Evolutionary conservation across 1,140 invertebrate species (phyloP), one percentile per base, ranked within the genome.

Genomic region (Mizuhopecten yessoensis): DNA sequence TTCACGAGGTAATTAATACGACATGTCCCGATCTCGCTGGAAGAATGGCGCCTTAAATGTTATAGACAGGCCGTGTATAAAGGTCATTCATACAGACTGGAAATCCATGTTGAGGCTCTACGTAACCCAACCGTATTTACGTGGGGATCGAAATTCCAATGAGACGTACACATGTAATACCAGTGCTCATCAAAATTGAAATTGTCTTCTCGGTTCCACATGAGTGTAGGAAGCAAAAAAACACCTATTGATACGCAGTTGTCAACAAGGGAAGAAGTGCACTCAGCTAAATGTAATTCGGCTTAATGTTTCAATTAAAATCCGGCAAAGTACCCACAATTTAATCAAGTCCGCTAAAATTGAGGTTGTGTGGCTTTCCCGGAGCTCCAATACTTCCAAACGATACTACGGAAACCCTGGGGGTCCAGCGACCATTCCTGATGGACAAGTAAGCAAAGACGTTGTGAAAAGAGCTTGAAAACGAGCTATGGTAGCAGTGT

Each of bases 121-220:
- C 42, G 42, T 45, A 75, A 75, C 23, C 23, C 57, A 75, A 75
- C n/a, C 57, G n/a, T 29, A n/a, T n/a, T 75, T 23, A n/a, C 1
- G 11, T 29, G 23, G 3, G 5, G 57, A 75, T 75, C n/a, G 57
- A 75, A n/a, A n/a, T 29, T 29, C 57, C 57, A 7, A n/a, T 17
- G 57, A 7, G 9, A 45, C 17, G 17, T 45, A 45, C 42, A 13
- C 17, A 1, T n/a, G 57, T 75, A 29, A 75, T 75, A 75, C 57
- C n/a, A 75, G 57, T 17, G n/a, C 23, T 75, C n/a, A 75, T 29
- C 57, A 75, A 75, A 45, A 75, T 75, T 75, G 57, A 75, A 75
- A 75, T 75, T 75, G 57, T 75, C 57, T 49, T 75, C 57, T 29
- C n/a, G 17, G 57, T 75, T 75, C 57, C 57, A 75, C 23, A 57